Conservation (phyloP, 2,797 vertebrate genomes). For the Sternotherus odoratus region DNA sequence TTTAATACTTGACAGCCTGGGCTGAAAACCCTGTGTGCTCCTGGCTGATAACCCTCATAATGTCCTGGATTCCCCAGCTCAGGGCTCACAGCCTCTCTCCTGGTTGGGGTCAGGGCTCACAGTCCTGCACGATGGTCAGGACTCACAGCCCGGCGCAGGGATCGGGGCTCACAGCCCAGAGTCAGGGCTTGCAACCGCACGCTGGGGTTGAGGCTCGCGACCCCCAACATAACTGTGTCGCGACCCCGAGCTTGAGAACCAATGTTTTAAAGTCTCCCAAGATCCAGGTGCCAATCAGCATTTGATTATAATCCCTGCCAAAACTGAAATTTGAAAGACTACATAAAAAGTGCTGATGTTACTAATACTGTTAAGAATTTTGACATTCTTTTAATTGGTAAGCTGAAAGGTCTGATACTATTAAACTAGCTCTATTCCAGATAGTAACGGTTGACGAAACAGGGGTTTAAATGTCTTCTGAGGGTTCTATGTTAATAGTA, state of each 20-base stretch:
- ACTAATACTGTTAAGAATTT: conserved; percentile 39
- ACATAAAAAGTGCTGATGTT: not conserved
- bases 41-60: too few species aligned
- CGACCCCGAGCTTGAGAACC: not conserved
- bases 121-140: too few species aligned
- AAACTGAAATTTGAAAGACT: conserved; percentile 14
- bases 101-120: too few species aligned
- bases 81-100: too few species aligned
- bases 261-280: conserved; percentile 44
- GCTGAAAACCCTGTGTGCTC: too few species aligned
- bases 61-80: too few species aligned
- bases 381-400: conserved; percentile 53
- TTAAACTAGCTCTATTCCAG: conserved; percentile 50
- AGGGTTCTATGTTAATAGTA: not conserved
- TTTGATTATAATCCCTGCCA: conserved; percentile 50
- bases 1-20: too few species aligned
- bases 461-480: not conserved
- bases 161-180: too few species aligned
- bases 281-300: not conserved
- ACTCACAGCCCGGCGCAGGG: too few species aligned
- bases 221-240: too few species aligned
- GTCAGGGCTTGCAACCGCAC: too few species aligned
- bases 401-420: conserved; percentile 61
- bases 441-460: not conserved
- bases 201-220: too few species aligned